phyloP scores from a whole-genome alignment of 2,113 vertebrate genomes.

The Coryphaenoides rupestris region DNA sequence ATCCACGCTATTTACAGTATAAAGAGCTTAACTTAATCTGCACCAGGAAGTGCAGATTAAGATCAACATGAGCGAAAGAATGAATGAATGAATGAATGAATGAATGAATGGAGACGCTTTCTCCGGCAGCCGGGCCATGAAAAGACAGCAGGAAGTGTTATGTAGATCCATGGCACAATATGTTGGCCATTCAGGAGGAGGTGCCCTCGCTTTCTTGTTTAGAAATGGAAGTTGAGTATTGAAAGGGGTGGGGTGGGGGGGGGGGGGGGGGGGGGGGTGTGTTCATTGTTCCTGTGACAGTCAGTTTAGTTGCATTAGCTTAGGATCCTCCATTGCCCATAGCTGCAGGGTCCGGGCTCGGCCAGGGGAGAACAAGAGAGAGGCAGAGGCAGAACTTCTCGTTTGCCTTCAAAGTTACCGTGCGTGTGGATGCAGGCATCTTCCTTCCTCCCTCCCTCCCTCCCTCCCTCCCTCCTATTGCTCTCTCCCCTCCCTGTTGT shows the following conservation, averaged over 20 bases:
- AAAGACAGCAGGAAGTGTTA: background rate
- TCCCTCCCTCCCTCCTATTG: no score
- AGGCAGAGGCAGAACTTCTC: constrained; percentile 17
- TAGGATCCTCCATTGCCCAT: constrained; percentile 11
- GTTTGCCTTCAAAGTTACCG: constrained; percentile 15
- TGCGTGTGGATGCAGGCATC: constrained; percentile 8
- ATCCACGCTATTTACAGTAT: no score
- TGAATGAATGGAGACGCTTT: constrained; percentile 4
- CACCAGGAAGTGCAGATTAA: no score
- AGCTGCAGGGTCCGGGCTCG: constrained; percentile 20
- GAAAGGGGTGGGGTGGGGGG: constrained; percentile 8
- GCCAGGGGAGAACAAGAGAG: constrained; percentile 12
- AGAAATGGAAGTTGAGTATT: constrained; percentile 12
- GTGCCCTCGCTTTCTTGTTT: constrained; percentile 28
- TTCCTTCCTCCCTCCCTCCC: background rate
- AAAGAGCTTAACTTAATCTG: no score
- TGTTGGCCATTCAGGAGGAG: constrained; percentile 11
- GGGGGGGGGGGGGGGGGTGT: background rate
- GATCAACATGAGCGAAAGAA: no score
- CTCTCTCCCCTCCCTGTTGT: no score
- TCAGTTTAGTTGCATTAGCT: constrained; percentile 29
- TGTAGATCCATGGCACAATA: constrained; percentile 22
- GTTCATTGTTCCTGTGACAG: constrained; percentile 39
- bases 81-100: no score
- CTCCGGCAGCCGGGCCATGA: constrained; percentile 19